Percentiles rank a stretch among this genome's conserved stretches.
These are phyloP conservation scores for Chydorus sphaericus DNA, from an alignment of 2,888 invertebrate species.

Conservation along the genomic window DNA sequence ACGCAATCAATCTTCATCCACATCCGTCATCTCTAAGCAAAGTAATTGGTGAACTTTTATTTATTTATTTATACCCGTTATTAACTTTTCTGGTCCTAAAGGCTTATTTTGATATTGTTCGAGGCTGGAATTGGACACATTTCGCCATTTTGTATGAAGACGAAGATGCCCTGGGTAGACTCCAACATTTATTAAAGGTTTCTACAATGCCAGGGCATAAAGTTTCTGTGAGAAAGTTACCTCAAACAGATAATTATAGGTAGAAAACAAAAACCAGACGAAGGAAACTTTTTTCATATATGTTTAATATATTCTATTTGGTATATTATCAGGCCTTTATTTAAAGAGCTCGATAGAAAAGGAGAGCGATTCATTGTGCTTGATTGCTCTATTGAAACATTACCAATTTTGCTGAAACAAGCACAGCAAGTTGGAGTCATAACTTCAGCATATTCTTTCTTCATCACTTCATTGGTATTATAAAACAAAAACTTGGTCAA, in stretches of 20 bases:
- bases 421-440: constrained; percentile 95
- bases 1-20: constrained; percentile 85
- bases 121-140: constrained; percentile 85
- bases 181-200: constrained; percentile 75
- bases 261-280: no score
- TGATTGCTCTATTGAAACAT: constrained; percentile 73
- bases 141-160: constrained; percentile 93
- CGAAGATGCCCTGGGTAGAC: constrained; percentile 75
- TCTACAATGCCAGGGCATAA: constrained; percentile 48
- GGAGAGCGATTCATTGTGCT: constrained; percentile 81
- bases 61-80: no score
- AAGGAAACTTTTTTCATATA: no score
- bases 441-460: constrained; percentile 87
- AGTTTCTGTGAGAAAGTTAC: constrained; percentile 67
- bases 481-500: constrained; percentile 28
- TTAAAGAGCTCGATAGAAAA: constrained; percentile 84
- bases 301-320: neutral
- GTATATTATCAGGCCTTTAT: constrained; percentile 59
- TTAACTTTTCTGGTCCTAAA: no score
- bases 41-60: no score
- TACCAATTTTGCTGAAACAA: constrained; percentile 73
- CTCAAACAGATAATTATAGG: constrained; percentile 74
- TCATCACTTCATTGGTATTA: constrained; percentile 76
- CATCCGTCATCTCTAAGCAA: constrained; percentile 74
- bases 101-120: constrained; percentile 82